Evolutionary conservation across 2,888 invertebrate species (phyloP), one percentile per base, ranked within the genome.

Genomic region (Eilema caniola): DNA sequence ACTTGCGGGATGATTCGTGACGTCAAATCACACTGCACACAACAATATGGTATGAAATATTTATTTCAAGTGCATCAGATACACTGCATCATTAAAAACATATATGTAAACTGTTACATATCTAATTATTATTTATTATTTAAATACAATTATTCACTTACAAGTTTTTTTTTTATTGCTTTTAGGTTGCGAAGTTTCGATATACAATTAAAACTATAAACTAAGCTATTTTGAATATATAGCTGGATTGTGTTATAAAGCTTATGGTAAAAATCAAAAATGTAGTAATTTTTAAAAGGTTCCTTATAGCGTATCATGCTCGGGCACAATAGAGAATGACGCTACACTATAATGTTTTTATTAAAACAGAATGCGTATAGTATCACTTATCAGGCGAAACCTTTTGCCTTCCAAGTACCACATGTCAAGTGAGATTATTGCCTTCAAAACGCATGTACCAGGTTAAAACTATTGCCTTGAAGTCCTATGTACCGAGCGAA

Each of bases 141-240:
- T 76, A 76, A 79, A 83, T 75, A 81, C 65, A 66, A 41, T 23
- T 69, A 1, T 65, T 74, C 66, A 67, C 24, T 66, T 60, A 68
- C 53, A 67, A 67, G 70, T 74, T 75, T 76, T 76, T 76, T 76
- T 78, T 76, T 78, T 81, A 81, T 79, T 82, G 79, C 79, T 81
- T 74, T 65, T 14, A 20, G 20, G 16, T 74, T 78, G 75, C 72
- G 73, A 37, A 72, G 72, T 78, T 74, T 70, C 67, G 66, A 74
- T 71, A 77, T 73, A 80, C 72, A 81, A 11, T 77, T 72, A 68
- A 73, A 78, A 47, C 57, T 76, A 81, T 77, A 74, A n/a, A 8
- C 82, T 79, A 77, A 78, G 66, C 70, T 69, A 14, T 8, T 20
- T 75, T 68, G 64, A 71, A 67, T 79, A 80, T 73, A 60, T 33